phyloP scores from a whole-genome alignment of 2,888 invertebrate species.

The Baronia brevicornis region DNA sequence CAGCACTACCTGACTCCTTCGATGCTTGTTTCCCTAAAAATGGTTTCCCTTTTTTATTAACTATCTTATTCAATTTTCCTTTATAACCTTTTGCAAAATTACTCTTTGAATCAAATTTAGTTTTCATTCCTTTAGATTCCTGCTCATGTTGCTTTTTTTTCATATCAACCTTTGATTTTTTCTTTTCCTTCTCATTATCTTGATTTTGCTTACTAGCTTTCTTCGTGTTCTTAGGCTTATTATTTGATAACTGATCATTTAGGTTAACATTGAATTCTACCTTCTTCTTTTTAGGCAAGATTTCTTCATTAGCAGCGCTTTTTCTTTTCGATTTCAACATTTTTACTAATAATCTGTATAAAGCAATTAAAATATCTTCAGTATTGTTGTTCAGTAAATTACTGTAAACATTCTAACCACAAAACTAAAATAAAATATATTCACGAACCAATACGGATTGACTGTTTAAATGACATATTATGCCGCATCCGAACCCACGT shows the following conservation, averaged over 20 bases:
- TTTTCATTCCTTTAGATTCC: conserved; percentile 20
- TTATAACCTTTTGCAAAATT: conserved; percentile 16
- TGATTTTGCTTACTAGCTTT: conserved; percentile 10
- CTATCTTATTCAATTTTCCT: conserved; percentile 19
- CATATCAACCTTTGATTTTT: conserved; percentile 15
- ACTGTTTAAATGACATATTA: no score
- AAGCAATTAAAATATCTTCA: no score
- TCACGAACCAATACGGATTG: no score
- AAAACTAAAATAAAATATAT: no score
- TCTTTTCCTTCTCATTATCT: conserved; percentile 13
- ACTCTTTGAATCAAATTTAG: conserved; percentile 18
- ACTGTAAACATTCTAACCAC: no score
- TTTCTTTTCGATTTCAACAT: conserved; percentile 64
- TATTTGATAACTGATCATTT: conserved; percentile 16
- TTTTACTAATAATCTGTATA: no score
- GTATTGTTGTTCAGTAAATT: no score
- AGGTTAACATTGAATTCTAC: conserved; percentile 27
- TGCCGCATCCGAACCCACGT: no score
- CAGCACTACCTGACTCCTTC: conserved; percentile 35
- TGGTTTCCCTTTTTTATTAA: conserved; percentile 23
- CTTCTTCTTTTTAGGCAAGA: conserved; percentile 47
- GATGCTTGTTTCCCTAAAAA: conserved; percentile 26
- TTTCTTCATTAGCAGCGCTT: conserved; percentile 29
- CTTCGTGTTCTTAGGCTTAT: conserved; percentile 13
- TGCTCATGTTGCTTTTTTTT: conserved; percentile 18